Percentiles rank a stretch among this genome's conserved stretches.
phyloP scores from a whole-genome alignment of 2,113 vertebrate species.

The Bucco capensis region DNA sequence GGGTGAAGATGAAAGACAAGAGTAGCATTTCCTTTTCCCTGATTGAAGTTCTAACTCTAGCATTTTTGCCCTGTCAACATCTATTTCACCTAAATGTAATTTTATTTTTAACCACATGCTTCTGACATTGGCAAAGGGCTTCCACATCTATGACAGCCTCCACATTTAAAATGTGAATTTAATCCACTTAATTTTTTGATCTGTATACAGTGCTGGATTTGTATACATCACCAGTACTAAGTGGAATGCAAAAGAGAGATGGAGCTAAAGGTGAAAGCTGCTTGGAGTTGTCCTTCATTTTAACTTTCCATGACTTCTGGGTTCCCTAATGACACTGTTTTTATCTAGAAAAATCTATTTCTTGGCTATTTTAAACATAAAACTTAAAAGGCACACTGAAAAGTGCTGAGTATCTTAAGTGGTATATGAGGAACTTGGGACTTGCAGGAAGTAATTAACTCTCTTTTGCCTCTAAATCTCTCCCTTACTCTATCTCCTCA shows the following conservation, averaged over 20 bases:
- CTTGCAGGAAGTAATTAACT: slow-evolving; percentile 26
- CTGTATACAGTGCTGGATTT: background rate
- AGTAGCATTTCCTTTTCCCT: background rate
- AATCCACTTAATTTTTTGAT: background rate
- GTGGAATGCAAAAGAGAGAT: background rate
- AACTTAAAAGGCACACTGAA: slow-evolving; percentile 3
- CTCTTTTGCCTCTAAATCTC: background rate
- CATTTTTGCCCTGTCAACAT: background rate
- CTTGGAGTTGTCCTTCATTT: background rate
- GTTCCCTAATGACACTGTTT: background rate
- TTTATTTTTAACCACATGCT: background rate
- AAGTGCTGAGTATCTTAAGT: slow-evolving; percentile 2
- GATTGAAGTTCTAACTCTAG: background rate
- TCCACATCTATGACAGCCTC: background rate
- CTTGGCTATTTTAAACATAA: slow-evolving; percentile 25
- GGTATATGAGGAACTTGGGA: background rate
- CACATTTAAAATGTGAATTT: accelerated
- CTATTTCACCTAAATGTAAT: background rate
- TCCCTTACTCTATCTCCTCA: background rate
- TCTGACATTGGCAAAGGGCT: background rate
- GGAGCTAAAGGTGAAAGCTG: background rate
- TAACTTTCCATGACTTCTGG: background rate
- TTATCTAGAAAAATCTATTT: slow-evolving; percentile 23
- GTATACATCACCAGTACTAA: background rate
- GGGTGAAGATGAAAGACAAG: background rate